These are phyloP conservation scores for Hydrolagus affinis DNA, from an alignment of 2,113 vertebrate species.

Conservation along the genomic window DNA sequence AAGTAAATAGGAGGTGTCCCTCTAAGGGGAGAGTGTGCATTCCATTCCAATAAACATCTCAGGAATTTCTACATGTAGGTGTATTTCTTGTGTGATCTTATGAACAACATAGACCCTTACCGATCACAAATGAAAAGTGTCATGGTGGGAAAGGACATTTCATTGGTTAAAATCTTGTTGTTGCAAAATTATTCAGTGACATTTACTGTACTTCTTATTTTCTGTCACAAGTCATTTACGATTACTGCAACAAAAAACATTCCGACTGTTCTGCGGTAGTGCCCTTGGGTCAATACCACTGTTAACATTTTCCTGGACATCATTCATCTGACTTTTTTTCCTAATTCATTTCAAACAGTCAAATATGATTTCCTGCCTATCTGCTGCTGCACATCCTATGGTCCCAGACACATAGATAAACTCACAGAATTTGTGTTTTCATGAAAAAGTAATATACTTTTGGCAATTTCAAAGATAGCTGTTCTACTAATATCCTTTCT, in stretches of 20 bases:
- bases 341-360: background rate
- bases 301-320: background rate
- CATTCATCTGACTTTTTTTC: background rate
- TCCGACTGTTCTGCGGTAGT: too few species aligned
- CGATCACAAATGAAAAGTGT: background rate
- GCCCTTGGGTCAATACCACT: too few species aligned
- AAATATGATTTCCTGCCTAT: background rate
- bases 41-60: too few species aligned
- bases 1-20: too few species aligned
- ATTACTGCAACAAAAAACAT: conserved; percentile 2
- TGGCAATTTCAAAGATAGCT: conserved; percentile 41
- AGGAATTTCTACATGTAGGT: too few species aligned
- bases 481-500: conserved; percentile 48
- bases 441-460: background rate
- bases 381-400: background rate
- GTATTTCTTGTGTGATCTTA: too few species aligned
- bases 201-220: background rate
- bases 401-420: conserved; percentile 43
- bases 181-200: background rate
- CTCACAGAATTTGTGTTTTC: conserved; percentile 40
- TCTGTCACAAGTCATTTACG: background rate
- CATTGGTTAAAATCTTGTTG: background rate
- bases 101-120: background rate
- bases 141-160: background rate
- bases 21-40: too few species aligned